A percentile compares a stretch with the other conserved stretches of the same genome.
Conservation (phyloP, 1,140 invertebrate genomes). For the Tribolium castaneum region DNA sequence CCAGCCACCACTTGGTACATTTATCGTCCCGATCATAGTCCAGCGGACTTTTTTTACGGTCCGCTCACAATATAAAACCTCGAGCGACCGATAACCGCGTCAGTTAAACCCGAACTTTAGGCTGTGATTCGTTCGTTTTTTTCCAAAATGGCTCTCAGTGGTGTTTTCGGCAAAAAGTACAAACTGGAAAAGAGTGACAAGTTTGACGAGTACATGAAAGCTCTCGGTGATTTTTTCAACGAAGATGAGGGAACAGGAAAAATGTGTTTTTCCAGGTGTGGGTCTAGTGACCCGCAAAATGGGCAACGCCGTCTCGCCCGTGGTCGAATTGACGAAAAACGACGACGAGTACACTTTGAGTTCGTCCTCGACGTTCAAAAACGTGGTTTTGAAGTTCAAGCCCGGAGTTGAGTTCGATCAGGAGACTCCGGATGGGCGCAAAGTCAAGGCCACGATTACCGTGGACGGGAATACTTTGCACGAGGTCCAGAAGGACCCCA, state of each 20-base stretch:
- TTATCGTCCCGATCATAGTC: neutral
- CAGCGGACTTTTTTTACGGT: neutral
- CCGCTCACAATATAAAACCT: neutral
- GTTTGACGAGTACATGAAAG: slow-evolving; percentile 89
- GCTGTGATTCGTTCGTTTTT: neutral
- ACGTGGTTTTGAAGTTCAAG: slow-evolving; percentile 80
- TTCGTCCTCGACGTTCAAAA: slow-evolving; percentile 88
- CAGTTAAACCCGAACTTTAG: neutral
- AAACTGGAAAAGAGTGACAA: slow-evolving; percentile 80
- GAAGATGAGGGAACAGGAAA: neutral
- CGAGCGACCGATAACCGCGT: neutral
- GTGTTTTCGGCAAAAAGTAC: slow-evolving; percentile 76
- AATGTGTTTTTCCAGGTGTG: slow-evolving; percentile 71
- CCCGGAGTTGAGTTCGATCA: slow-evolving; percentile 87
- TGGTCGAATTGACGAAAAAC: slow-evolving; percentile 76
- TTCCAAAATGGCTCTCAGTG: slow-evolving; percentile 64
- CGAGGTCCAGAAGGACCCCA: slow-evolving; percentile 75
- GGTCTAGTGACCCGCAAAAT: slow-evolving; percentile 80
- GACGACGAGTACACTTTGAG: slow-evolving; percentile 78
- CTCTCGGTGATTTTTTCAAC: slow-evolving; percentile 72
- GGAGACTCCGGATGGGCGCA: slow-evolving; percentile 85
- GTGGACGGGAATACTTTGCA: slow-evolving; percentile 76
- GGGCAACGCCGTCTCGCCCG: slow-evolving; percentile 78
- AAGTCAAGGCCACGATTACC: slow-evolving; percentile 79
- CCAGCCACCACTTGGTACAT: neutral